Conservation (phyloP, 2,888 invertebrate genomes). For the Drosophila neonasuta region DNA sequence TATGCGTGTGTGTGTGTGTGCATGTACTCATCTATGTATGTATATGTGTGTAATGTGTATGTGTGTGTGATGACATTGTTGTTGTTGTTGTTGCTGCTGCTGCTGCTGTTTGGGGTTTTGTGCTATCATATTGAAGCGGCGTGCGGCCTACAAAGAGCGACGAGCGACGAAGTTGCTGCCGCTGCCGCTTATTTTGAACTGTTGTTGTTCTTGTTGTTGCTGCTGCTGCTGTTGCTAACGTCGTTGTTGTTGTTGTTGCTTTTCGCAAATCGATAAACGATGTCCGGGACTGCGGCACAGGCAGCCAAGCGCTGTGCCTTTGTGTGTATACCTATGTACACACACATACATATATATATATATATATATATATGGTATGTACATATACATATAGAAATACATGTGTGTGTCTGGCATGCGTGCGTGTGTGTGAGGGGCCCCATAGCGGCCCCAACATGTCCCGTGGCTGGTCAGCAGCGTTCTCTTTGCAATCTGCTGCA, state of each 20-base stretch:
- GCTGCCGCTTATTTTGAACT: slow-evolving; percentile 23
- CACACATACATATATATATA: slow-evolving; percentile 4
- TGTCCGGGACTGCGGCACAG: slow-evolving; percentile 70
- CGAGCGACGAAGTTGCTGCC: slow-evolving; percentile 42
- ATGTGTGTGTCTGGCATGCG: not conserved
- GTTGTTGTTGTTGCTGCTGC: slow-evolving; percentile 29
- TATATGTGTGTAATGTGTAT: slow-evolving; percentile 3
- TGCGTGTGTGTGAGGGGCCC: slow-evolving; percentile 13
- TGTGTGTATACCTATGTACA: slow-evolving; percentile 50
- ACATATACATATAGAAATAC: not conserved
- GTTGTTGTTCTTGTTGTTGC: slow-evolving; percentile 25
- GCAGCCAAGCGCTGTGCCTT: slow-evolving; percentile 64
- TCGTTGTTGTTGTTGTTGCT: slow-evolving; percentile 45
- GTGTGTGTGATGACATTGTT: slow-evolving; percentile 32
- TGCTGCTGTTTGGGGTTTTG: slow-evolving; percentile 54
- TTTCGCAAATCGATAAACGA: slow-evolving; percentile 74
- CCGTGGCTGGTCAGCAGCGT: slow-evolving; percentile 48
- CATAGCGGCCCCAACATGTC: slow-evolving; percentile 40
- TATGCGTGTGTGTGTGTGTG: slow-evolving; percentile 21
- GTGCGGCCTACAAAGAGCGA: slow-evolving; percentile 64
- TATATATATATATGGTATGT: not conserved
- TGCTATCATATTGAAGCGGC: slow-evolving; percentile 50
- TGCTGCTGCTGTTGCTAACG: slow-evolving; percentile 22
- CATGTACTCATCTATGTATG: slow-evolving; percentile 22
- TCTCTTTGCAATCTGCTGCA: slow-evolving; percentile 32